Base-by-base conservation (phyloP, 2,888 invertebrate genomes). In the Nemotelus nigrinus region DNA sequence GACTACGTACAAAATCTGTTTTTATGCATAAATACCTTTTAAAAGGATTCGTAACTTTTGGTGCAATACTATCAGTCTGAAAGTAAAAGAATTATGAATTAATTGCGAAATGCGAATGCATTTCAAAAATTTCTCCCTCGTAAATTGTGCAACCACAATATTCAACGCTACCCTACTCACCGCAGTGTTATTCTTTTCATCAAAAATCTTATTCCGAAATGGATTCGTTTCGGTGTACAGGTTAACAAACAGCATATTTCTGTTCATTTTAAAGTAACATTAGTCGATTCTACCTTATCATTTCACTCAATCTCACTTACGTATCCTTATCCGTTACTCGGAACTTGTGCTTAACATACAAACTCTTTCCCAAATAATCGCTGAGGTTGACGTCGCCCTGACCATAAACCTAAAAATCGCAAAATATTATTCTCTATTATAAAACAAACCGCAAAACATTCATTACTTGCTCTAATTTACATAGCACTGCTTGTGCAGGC, bases 381-480 rank as follows among this genome's bases (percentile, higher is more conserved):
- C 76, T 76, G 0, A 70, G 60, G 45, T 76, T 50, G 8, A 74
- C 63, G 10, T 72, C 60, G 8, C 55, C 3, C n/a, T 45, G 47
- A 2, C 7, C 57, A 60, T 72, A 60, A 5, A 77, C 74, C 77
- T 77, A n/a, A 71, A 75, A 44, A 10, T 53, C n/a, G 55, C 5
- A 70, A 53, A 53, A 44, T 53, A n/a, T 43, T 53, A 7, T 60
- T 10, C 6, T 60, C 25, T 63, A 41, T 67, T 3, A 6, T 10
- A 65, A 65, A 67, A n/a, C 8, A 25, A 25, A 1, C 25, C 25
- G 25, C 25, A 25, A 25, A 25, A 25, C 25, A 25, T 25, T 25
- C 25, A 25, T 45, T 78, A 79, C 79, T 48, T 72, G 67, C 48
- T 77, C 72, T 48, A 79, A 50, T 77, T 79, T 78, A 63, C 79